A percentile compares a stretch with the other conserved stretches of the same genome.
These are phyloP conservation scores for Proisotoma minuta DNA, from an alignment of 2,888 invertebrate genomes.

Conservation along the genomic window DNA sequence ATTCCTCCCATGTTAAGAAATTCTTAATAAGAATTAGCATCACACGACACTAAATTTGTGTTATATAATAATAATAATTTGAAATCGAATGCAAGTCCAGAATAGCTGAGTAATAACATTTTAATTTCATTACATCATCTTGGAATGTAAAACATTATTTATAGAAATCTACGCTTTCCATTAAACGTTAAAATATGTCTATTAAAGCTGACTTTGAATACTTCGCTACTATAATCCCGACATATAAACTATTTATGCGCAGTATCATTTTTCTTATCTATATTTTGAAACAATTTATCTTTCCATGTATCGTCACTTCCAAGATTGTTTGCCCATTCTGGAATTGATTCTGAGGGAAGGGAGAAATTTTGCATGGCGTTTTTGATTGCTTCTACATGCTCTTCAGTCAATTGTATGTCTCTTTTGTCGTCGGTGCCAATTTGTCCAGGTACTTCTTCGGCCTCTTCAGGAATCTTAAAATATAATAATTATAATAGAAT, in stretches of 20 bases:
- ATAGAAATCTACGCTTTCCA: neutral
- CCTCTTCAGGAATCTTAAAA: neutral
- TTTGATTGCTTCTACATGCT: slow-evolving; percentile 40
- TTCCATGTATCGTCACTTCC: slow-evolving; percentile 40
- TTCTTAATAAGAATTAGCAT: no score
- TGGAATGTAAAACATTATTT: neutral
- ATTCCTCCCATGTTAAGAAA: no score
- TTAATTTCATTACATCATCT: no score
- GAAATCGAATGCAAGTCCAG: no score
- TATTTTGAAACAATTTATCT: slow-evolving; percentile 18
- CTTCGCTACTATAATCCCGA: neutral
- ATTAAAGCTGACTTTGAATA: neutral
- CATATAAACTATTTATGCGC: neutral
- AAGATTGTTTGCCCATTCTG: slow-evolving; percentile 39
- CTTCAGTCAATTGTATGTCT: slow-evolving; percentile 37
- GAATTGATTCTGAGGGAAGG: slow-evolving; percentile 35
- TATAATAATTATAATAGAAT: no score
- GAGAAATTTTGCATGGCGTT: slow-evolving; percentile 38
- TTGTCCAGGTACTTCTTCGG: neutral
- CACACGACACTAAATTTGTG: no score
- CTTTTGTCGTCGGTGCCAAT: neutral
- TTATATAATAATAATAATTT: no score
- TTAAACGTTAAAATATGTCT: no score
- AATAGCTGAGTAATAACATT: no score
- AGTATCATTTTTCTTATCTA: slow-evolving; percentile 9